These are phyloP conservation scores for Caretta caretta DNA, from an alignment of 2,113 vertebrate species.

Conservation along the genomic window DNA sequence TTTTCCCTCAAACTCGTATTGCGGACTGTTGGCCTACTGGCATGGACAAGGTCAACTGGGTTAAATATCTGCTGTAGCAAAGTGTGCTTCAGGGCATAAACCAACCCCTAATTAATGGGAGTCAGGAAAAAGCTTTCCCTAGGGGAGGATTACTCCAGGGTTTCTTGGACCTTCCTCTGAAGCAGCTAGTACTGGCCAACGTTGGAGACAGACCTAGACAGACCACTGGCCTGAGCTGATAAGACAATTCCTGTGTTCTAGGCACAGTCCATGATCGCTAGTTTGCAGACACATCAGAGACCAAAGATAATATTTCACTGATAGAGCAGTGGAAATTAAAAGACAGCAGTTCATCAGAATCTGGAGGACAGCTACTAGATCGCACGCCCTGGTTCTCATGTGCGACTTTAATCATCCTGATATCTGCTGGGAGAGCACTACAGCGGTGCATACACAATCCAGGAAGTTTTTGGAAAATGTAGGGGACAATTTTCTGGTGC, in stretches of 20 bases:
- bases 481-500: no score
- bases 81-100: background rate
- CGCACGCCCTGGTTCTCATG: no score
- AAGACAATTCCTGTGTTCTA: background rate
- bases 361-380: no score
- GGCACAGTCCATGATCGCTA: background rate
- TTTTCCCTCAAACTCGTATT: background rate
- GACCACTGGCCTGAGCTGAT: background rate
- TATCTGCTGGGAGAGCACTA: no score
- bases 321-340: background rate
- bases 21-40: background rate
- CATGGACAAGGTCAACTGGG: background rate
- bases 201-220: background rate
- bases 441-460: no score
- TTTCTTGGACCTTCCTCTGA: background rate
- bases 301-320: background rate
- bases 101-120: background rate
- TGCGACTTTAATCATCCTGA: no score
- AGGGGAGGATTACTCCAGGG: background rate
- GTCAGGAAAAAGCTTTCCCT: background rate
- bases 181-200: background rate
- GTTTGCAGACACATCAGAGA: background rate
- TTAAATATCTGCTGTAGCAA: fast-evolving
- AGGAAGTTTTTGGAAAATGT: no score
- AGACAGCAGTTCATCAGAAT: background rate